These are phyloP conservation scores for Gastrophryne carolinensis DNA, from an alignment of 2,797 vertebrate species.

Conservation along the genomic window DNA sequence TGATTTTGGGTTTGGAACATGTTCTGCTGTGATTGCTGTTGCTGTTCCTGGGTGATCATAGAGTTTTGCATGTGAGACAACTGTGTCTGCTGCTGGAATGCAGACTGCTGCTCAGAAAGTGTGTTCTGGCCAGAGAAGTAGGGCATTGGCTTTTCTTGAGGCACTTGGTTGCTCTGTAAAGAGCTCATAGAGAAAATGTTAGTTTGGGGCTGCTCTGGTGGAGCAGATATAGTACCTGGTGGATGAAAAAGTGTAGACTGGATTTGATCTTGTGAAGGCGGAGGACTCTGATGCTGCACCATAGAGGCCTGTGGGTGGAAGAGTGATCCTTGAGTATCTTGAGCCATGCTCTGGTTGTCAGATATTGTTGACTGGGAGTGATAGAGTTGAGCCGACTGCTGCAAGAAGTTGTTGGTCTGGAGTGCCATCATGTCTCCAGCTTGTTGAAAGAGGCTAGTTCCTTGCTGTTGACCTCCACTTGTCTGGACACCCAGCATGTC, in stretches of 20 bases:
- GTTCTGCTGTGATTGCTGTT: constrained; percentile 68
- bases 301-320: constrained; percentile 76
- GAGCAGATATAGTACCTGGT: constrained; percentile 79
- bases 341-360: constrained; percentile 76
- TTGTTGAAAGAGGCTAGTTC: constrained; percentile 84
- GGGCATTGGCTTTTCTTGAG: constrained; percentile 77
- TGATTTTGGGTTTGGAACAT: constrained; percentile 74
- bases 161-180: constrained; percentile 72
- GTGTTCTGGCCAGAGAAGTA: constrained; percentile 77
- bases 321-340: constrained; percentile 80
- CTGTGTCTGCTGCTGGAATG: constrained; percentile 86
- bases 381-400: constrained; percentile 85
- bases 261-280: constrained; percentile 84
- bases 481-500: constrained; percentile 73
- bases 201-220: constrained; percentile 82
- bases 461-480: constrained; percentile 78
- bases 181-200: constrained; percentile 81
- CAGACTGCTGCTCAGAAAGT: constrained; percentile 82
- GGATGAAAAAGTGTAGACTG: constrained; percentile 85
- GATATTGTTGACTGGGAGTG: constrained; percentile 82
- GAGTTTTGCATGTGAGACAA: constrained; percentile 84
- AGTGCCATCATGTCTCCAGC: constrained; percentile 86
- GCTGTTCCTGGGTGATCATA: constrained; percentile 70
- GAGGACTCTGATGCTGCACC: constrained; percentile 77
- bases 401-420: constrained; percentile 85